Base-by-base conservation (phyloP, 2,888 invertebrate genomes). In the Crocallis elinguaria region DNA sequence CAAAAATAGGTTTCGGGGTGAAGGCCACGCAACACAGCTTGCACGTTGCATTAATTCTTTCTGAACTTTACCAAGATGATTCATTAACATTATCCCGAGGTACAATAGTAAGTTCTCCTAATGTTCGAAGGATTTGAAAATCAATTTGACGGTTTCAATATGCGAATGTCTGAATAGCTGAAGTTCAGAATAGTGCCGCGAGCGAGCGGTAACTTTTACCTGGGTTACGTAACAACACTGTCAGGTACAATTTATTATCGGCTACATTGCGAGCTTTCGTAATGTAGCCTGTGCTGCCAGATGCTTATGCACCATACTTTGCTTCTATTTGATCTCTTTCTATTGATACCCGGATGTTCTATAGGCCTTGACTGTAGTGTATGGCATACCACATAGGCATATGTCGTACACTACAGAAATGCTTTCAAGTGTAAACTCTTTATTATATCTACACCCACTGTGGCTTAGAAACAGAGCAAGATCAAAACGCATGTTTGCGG, bases 141-240 rank as follows among this genome's bases (percentile, higher is more conserved):
- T 13, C 11, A 30, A 16, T 49, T 53, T 38, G 30, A 14, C 43
- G 30, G 32, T 52, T 42, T 48, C 38, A 57, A 62, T 57, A 64
- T 61, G 38, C 60, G 67, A 39, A 11, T 35, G 67, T 61, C 65
- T 71, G 66, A 62, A 66, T 64, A 65, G 73, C 70, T 83, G 82
- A 86, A 86, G 82, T 88, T 86, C 83, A 84, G 78, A 85, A 79
- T 79, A 83, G 74, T 79, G 76, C 75, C 66, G 72, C 75, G 64
- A 81, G 81, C 81, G 77, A 84, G 75, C 77, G 83, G 84, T 83
- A 79, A 90, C 89, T 89, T 90, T 90, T 90, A 90, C 89, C 84
- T 78, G 77, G 64, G 68, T 89, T 88, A 83, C 84, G 84, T 86
- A 90, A 90, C n/a, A n/a, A n/a, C 67, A 57, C 64, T 69, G 79